Base-by-base conservation (phyloP, 1,140 invertebrate genomes). In the Stratiolaelaps scimitus region DNA sequence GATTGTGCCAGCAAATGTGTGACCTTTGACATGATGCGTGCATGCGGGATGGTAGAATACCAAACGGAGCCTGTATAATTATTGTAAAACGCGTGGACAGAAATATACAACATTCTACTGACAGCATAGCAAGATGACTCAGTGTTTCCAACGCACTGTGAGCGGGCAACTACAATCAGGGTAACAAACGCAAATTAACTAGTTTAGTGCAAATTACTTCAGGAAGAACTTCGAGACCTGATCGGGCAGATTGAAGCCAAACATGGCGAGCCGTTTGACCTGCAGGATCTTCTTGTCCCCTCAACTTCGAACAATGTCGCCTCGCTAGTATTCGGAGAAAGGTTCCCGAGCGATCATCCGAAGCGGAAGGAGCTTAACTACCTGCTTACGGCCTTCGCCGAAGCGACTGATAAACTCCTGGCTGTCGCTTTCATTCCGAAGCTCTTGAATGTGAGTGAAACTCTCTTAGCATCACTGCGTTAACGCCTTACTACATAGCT, bases 251-350 rank as follows among this genome's bases (percentile, higher is more conserved):
- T 72, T 13, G 67, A 67, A 2, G 43, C 43, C 1, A 17, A 53
- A 7, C 23, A 67, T 0, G 69, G 48, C 0, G 1, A 56, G 1
- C 26, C 66, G 6, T 26, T 69, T 2, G 65, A 72, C 45, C 29
- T 71, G 0, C 64, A 45, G 2, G 19, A 20, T 19, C 1, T 64
- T 13, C 34, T 72, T 1, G 7, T 65, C 0, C 53, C 69, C 43
- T 71, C 67, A 48, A 66, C 70, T 0, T 67, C 64, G 0, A 72
- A 72, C 43, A 67, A 65, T 43, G 69, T 72, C 4, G 64, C 45
- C 20, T 7, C 43, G 10, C 45, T 72, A 30, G 43, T 71, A 17
- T 69, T 67, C 15, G 71, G 71, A 0, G 44, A 43, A 13, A 19
- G 56, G 15, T 69, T 70, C n/a, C 67, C 71, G 26, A 69, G 66